Conservation (phyloP, 2,888 invertebrate genomes). For the Hoplodrina blanda region DNA sequence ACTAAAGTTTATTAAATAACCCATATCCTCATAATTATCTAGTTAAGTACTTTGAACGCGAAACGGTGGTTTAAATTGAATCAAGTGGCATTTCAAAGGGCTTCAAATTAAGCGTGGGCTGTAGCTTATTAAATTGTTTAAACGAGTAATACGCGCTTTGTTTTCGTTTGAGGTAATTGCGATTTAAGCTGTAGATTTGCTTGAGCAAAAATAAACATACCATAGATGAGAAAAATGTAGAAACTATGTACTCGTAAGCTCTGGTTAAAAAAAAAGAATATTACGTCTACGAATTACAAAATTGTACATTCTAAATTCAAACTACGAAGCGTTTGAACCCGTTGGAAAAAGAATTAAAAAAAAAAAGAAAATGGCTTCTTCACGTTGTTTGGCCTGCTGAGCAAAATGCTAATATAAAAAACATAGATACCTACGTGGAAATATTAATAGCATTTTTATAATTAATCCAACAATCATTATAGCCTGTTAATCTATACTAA, state of each 20-base stretch:
- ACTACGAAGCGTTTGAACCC: neutral
- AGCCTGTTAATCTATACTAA: too few species aligned
- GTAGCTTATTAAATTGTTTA: neutral
- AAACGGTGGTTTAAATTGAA: conserved; percentile 49
- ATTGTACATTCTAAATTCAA: neutral
- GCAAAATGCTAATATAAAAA: too few species aligned
- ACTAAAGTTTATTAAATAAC: conserved; percentile 64
- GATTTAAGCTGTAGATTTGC: neutral
- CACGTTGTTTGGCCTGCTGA: neutral
- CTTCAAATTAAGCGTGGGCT: conserved; percentile 32
- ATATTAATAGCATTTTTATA: too few species aligned
- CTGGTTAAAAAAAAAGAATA: too few species aligned
- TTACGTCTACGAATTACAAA: too few species aligned
- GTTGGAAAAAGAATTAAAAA: neutral
- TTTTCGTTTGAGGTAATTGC: neutral
- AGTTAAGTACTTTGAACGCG: conserved; percentile 78
- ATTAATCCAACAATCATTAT: too few species aligned
- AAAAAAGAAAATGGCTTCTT: neutral
- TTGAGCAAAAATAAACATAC: neutral
- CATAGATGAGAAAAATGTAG: neutral
- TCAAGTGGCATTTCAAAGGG: conserved; percentile 33
- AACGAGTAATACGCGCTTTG: neutral
- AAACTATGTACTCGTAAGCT: neutral
- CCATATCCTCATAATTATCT: conserved; percentile 65
- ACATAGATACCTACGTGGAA: too few species aligned